phyloP scores from a whole-genome alignment of 2,888 invertebrate species.

The Aporophyla lueneburgensis region DNA sequence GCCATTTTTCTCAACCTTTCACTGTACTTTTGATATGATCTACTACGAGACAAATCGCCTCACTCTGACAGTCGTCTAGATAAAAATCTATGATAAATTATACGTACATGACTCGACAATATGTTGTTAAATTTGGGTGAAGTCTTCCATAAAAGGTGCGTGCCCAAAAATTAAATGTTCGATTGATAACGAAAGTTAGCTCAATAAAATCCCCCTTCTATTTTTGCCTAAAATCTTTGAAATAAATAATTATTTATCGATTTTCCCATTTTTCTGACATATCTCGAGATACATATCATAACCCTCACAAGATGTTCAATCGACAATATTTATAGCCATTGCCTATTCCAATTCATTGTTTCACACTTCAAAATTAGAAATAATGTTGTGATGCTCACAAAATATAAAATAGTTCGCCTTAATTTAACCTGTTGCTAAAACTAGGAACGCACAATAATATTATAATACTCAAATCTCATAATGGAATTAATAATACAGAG shows the following conservation, averaged over 20 bases:
- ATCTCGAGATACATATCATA: constrained; percentile 79
- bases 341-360: constrained; percentile 17
- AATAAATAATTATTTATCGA: constrained; percentile 46
- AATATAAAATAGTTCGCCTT: constrained; percentile 43
- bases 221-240: constrained; percentile 36
- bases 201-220: constrained; percentile 25
- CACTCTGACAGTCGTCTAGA: constrained; percentile 45
- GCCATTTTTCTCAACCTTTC: constrained; percentile 66
- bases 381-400: constrained; percentile 23
- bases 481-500: constrained; percentile 10
- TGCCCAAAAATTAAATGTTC: constrained; percentile 37
- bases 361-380: constrained; percentile 22
- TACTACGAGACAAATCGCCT: constrained; percentile 44
- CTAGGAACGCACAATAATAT: constrained; percentile 58
- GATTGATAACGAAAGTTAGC: constrained; percentile 38
- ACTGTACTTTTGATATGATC: constrained; percentile 63
- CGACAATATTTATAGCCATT: constrained; percentile 28
- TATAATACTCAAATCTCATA: background rate
- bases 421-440: constrained; percentile 46
- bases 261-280: constrained; percentile 68
- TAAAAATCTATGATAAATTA: constrained; percentile 40
- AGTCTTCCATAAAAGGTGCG: constrained; percentile 59
- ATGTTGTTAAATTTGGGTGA: constrained; percentile 56
- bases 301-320: constrained; percentile 42
- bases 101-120: constrained; percentile 46